These are phyloP conservation scores for Desmodus rotundus DNA, from an alignment of 2,113 vertebrate species.

Conservation along the genomic window DNA sequence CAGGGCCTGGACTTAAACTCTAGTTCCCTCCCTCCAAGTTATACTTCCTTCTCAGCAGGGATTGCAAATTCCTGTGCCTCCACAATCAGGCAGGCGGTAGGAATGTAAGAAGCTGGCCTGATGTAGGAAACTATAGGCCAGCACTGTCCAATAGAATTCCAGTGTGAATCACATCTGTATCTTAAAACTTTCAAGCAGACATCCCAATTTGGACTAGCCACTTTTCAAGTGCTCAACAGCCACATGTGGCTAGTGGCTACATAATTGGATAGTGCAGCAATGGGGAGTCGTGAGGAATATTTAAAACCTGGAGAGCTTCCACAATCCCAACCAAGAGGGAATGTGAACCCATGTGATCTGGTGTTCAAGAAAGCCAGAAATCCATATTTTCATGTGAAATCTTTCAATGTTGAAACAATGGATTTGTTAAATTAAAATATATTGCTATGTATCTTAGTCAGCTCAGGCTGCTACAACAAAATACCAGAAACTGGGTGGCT, in stretches of 20 bases:
- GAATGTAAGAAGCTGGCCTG: neutral
- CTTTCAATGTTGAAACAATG: neutral
- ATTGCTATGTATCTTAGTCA: too few relatives aligned
- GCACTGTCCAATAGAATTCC: fast-evolving
- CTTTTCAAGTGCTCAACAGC: neutral
- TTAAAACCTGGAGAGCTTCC: neutral
- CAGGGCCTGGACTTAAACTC: neutral
- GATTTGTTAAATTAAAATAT: neutral
- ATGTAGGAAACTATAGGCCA: neutral
- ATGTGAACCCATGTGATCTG: neutral
- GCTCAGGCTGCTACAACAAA: neutral
- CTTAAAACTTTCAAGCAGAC: neutral
- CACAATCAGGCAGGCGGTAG: neutral
- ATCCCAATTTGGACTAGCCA: neutral
- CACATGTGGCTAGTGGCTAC: neutral
- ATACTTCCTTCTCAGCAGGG: neutral
- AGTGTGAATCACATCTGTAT: neutral
- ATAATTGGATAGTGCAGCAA: neutral
- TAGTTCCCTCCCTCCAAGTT: neutral
- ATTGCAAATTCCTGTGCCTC: neutral
- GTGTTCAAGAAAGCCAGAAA: neutral
- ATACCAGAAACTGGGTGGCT: neutral
- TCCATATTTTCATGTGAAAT: neutral
- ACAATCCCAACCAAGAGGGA: neutral
- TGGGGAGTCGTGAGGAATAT: too few relatives aligned